Evolutionary conservation across 2,888 invertebrate genomes (phyloP), one percentile per base, ranked within the genome.

Genomic region (Drosophila borealis): DNA sequence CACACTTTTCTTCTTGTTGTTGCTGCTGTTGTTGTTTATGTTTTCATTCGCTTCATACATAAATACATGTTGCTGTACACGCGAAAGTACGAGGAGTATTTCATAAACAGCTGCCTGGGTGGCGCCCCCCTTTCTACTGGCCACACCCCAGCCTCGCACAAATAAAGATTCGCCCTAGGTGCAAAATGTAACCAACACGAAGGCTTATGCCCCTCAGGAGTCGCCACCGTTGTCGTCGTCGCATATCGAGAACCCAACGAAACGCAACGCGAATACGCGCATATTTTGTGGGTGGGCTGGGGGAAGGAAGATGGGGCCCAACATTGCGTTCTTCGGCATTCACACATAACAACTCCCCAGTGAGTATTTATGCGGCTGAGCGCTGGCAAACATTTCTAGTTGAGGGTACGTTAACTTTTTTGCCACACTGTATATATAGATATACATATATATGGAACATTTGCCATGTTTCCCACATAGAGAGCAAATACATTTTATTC

Each of bases 351-450:
- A 87, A 84, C 89, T 84, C 83, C 89, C 88, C 64, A 62, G 84
- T 72, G 83, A 84, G 88, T 84, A 89, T 84, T 84, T 89, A 89
- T 84, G 83, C 87, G 83, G 87, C 81, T 77, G 80, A 81, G 69
- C 29, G 8, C 74, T 59, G 65, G 80, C 77, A 75, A 71, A 62
- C 76, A 78, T 71, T 78, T 67, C 53, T 64, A 79, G 70, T 54
- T 45, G 54, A 33, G 41, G 53, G 56, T 64, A 71, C 67, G 80
- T 67, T 62, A 62, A 81, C 85, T 75, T 81, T 78, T 80, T 69
- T 66, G 61, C 74, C 61, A 61, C 67, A 86, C 80, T 82, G 68
- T 88, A 48, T 34, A 53, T 46, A 39, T 62, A 45, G 45, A 25
- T 6, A 25, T 21, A 25, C 0, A 6, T 88, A 45, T 37, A 53